phyloP scores from a whole-genome alignment of 2,888 invertebrate species.

The Cerceris ruficornis region DNA sequence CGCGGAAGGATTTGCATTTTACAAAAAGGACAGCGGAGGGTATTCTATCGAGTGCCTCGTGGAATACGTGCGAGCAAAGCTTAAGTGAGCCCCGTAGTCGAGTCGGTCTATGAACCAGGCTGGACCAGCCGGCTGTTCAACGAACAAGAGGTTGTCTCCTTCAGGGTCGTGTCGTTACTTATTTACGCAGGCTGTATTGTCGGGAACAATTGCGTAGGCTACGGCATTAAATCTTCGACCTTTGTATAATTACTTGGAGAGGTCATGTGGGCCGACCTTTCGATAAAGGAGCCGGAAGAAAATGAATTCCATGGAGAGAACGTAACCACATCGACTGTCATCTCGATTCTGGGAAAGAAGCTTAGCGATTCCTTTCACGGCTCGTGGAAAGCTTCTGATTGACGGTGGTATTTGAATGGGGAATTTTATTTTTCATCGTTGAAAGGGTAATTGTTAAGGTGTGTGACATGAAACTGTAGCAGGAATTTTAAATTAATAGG shows the following conservation, averaged over 20 bases:
- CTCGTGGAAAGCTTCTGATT: no score
- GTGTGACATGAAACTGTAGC: no score
- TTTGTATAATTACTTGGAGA: constrained; percentile 55
- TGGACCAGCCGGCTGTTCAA: constrained; percentile 49
- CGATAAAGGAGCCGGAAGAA: constrained; percentile 42
- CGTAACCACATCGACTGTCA: neutral
- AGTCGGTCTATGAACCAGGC: constrained; percentile 49
- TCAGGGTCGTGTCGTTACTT: constrained; percentile 64
- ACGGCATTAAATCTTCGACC: constrained; percentile 62
- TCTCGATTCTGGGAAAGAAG: no score
- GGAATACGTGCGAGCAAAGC: constrained; percentile 48
- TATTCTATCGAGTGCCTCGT: constrained; percentile 43
- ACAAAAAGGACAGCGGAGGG: constrained; percentile 51
- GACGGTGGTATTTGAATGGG: no score
- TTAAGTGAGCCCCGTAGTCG: constrained; percentile 45
- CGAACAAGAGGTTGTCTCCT: constrained; percentile 56
- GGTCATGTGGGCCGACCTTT: constrained; percentile 57
- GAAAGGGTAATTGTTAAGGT: no score
- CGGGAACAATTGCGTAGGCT: constrained; percentile 64
- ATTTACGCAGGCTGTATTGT: constrained; percentile 61
- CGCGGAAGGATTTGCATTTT: constrained; percentile 62
- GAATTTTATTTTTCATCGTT: no score
- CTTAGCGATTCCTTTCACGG: no score
- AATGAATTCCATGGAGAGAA: constrained; percentile 41
- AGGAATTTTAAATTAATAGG: no score